Base-by-base conservation (phyloP, 1,140 invertebrate genomes). In the Antheraea mylitta region DNA sequence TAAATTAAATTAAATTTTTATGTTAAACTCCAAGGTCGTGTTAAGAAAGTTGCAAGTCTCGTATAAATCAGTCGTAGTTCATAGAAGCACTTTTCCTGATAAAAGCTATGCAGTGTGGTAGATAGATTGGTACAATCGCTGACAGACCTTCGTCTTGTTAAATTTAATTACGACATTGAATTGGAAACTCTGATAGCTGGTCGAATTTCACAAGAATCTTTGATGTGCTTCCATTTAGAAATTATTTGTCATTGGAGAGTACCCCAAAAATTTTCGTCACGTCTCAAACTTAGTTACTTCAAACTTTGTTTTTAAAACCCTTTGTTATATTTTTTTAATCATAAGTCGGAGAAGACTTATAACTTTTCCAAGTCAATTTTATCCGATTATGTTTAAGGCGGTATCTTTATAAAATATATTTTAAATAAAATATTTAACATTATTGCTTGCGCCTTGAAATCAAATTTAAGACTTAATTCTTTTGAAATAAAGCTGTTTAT, bases 11-110 rank as follows among this genome's bases (percentile, higher is more conserved):
- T 38, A 38, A 38, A 9, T 7, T 48, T 48, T 11, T 48, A 7
- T 13, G 7, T 53, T 13, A 16, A 53, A 53, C 45, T 53, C 0
- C 48, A 64, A 72, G 59, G 67, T 73, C 68, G 64, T 75, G 82
- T 78, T 75, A 82, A 86, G 84, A 86, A 85, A 86, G 86, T 81
- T 82, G 80, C 62, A 64, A 58, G 72, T 75, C 78, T 60, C 66
- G 72, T 73, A 75, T 62, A 77, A 74, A 67, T 53, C 63, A 67
- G 74, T 69, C 77, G 75, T 77, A 80, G 75, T 84, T 81, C 80
- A 78, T 71, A 68, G 79, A 84, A 82, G 74, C 75, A 80, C 77
- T 85, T 80, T 79, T 77, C 78, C 75, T 72, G 77, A 70, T 53
- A 61, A 75, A 60, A 68, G 69, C 62, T n/a, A 64, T 76, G 66